These are phyloP conservation scores for Latheticus oryzae DNA, from an alignment of 2,888 invertebrate genomes.

Conservation along the genomic window DNA sequence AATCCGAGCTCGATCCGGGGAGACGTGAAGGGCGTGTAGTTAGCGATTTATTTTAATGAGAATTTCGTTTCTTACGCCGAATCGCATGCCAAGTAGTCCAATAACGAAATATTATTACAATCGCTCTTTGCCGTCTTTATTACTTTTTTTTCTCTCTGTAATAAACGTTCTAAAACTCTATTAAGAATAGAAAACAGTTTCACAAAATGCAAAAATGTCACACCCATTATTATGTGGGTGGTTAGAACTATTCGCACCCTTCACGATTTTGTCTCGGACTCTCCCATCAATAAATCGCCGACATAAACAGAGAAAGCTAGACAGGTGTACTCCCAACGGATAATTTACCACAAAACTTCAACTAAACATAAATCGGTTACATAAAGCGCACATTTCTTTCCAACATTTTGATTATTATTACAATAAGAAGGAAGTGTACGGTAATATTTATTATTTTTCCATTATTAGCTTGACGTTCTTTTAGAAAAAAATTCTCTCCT, in stretches of 20 bases:
- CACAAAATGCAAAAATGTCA: no score
- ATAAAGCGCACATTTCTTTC: conserved; percentile 7
- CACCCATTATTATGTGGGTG: no score
- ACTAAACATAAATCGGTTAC: conserved; percentile 15
- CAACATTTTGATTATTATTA: conserved; percentile 10
- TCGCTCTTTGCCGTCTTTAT: conserved; percentile 42
- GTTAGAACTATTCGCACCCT: background rate
- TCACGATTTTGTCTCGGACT: no score
- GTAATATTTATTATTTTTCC: conserved; percentile 30
- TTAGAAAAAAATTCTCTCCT: conserved; percentile 6
- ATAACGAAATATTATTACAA: conserved; percentile 49
- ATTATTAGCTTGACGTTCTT: conserved; percentile 20
- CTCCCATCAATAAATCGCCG: conserved; percentile 5
- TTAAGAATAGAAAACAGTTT: conserved; percentile 12
- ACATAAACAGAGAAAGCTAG: conserved; percentile 7
- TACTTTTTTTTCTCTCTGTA: conserved; percentile 27
- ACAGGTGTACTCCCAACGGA: conserved; percentile 9
- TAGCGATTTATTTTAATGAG: conserved; percentile 62
- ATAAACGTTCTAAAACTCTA: conserved; percentile 36
- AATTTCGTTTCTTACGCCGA: conserved; percentile 53
- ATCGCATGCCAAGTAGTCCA: conserved; percentile 50
- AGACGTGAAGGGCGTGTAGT: conserved; percentile 42
- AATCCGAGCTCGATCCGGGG: conserved; percentile 58
- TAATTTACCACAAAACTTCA: conserved; percentile 12
- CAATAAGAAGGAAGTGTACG: conserved; percentile 26